Percentiles rank a stretch among this genome's conserved stretches.
Evolutionary conservation across 2,113 vertebrate species (phyloP).

Genomic region (Barbus barbus): DNA sequence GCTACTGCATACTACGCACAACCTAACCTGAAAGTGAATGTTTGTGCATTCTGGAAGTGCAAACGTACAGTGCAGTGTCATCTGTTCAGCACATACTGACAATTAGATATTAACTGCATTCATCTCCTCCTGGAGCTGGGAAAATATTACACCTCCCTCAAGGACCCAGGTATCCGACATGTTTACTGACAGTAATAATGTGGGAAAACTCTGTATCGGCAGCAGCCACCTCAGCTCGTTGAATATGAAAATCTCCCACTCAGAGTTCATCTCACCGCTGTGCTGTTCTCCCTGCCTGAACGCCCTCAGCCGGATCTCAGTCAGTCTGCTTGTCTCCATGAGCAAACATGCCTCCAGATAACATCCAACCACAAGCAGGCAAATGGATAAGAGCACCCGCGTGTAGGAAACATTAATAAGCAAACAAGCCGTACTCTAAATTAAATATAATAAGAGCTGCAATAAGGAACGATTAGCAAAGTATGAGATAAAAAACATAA

Average conservation of each 20-base stretch:
- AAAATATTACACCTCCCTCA: constrained; percentile 33
- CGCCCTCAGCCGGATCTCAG: constrained; percentile 16
- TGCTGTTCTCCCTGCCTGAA: constrained; percentile 9
- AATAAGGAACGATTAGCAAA: not conserved
- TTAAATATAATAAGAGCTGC: not conserved
- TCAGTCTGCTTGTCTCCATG: not conserved
- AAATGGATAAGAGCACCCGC: not conserved
- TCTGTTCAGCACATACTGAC: not conserved
- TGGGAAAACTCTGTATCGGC: constrained; percentile 26
- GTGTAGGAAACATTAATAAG: not conserved
- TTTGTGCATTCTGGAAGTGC: not conserved
- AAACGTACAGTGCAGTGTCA: not conserved
- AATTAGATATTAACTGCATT: constrained; percentile 18
- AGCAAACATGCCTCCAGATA: constrained; percentile 20
- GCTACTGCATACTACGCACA: not conserved
- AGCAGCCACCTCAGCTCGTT: not conserved
- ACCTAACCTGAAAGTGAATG: not conserved
- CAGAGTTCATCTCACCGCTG: not conserved
- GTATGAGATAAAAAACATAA: not conserved
- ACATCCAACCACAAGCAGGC: not conserved
- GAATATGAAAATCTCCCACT: constrained; percentile 34
- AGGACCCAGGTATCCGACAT: constrained; percentile 22
- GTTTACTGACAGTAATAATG: constrained; percentile 47
- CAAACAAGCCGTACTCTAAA: not conserved
- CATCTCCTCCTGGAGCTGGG: not conserved